Evolutionary conservation across 1,140 invertebrate genomes (phyloP), one percentile per base, ranked within the genome.

Genomic region (Drosophila cardini): DNA sequence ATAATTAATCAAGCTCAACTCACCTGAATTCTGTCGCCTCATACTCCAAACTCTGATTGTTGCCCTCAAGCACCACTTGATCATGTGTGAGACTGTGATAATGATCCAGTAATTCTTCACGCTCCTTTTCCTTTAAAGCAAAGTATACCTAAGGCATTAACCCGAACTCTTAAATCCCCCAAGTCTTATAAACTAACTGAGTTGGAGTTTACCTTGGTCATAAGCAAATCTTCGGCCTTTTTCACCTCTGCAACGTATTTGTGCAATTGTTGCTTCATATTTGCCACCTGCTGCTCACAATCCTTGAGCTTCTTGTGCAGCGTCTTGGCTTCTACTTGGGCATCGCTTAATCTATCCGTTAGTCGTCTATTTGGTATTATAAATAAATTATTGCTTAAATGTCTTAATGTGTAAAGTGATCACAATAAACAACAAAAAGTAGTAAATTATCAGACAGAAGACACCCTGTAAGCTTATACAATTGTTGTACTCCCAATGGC

Each of bases 181-280:
- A 18, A n/a, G 48, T 7, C 81, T 67, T 70, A 76, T 7, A 1
- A 8, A 53, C 76, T 76, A 84, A 18, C 2, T 16, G 2, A 18
- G 8, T 7, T 45, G 26, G 32, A 10, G n/a, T 7, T 26, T 36
- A 92, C 94, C 93, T 95, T 95, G 68, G 93, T 80, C 62, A 93
- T 92, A 7, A 95, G 91, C 18, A 95, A 80, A 55, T 95, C 95
- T 76, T 95, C 95, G 11, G 94, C 93, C 36, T 94, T 93, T 72
- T 94, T 93, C 6, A 95, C 94, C 91, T 95, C 94, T 65, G 93
- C 93, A 0, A 95, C 94, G 73, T 95, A 95, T 67, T 94, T 94
- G 72, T 95, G 94, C 52, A 95, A 80, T 83, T 95, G 94, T 53
- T 93, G 91, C 80, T 95, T 95, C 50, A 95, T 90, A 70, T 94